A percentile compares a stretch with the other conserved stretches of the same genome.
Conservation (phyloP, 92 coral and sea anemone genomes). For the Parazoanthus atlanticus region DNA sequence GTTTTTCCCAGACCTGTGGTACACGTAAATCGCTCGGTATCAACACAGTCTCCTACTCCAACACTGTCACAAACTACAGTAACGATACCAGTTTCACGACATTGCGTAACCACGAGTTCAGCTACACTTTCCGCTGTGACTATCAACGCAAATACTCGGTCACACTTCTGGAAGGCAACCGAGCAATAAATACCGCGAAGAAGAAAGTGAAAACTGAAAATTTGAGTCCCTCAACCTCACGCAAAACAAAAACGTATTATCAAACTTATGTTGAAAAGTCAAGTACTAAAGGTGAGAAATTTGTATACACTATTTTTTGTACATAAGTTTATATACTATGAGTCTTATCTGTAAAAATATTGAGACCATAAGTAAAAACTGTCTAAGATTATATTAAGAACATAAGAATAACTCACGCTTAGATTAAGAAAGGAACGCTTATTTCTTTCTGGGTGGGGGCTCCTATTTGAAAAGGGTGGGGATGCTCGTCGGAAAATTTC, state of each 20-base stretch:
- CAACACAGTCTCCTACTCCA: conserved; percentile 16
- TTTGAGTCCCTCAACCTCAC: background rate
- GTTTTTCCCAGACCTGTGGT: background rate
- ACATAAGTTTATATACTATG: too few relatives aligned
- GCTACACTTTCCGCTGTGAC: conserved; percentile 21
- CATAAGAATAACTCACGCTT: too few relatives aligned
- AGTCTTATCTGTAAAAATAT: too few relatives aligned
- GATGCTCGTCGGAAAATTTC: too few relatives aligned
- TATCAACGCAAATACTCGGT: conserved; percentile 23
- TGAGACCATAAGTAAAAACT: too few relatives aligned
- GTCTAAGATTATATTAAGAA: too few relatives aligned
- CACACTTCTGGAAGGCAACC: conserved; percentile 22
- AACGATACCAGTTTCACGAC: background rate
- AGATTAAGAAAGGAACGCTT: too few relatives aligned
- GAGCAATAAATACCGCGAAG: background rate
- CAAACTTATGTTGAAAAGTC: background rate
- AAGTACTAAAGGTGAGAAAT: background rate
- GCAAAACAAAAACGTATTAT: background rate
- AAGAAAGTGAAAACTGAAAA: background rate
- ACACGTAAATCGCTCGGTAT: conserved; percentile 12
- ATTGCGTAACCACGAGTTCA: background rate
- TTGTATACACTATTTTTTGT: too few relatives aligned
- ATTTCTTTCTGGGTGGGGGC: too few relatives aligned
- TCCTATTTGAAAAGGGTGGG: too few relatives aligned
- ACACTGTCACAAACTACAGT: conserved; percentile 19